These are phyloP conservation scores for Ptychodera flava DNA, from an alignment of 35 echinoderm and acorn worm genomes.

Conservation along the genomic window DNA sequence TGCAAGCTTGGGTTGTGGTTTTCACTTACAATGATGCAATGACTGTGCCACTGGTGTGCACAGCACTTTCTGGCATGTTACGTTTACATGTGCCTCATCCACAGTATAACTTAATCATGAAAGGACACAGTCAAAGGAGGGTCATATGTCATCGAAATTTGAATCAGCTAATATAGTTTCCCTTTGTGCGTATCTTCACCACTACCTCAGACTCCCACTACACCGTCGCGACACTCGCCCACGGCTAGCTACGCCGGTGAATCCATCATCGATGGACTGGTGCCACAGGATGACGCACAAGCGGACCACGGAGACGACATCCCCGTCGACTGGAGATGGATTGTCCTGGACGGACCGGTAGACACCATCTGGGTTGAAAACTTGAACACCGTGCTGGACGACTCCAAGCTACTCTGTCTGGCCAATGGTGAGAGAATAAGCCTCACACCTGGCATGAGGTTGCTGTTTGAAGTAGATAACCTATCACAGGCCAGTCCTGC, in stretches of 20 bases:
- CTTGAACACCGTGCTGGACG: constrained; percentile 87
- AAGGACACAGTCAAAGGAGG: too few species aligned
- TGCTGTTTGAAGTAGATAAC: constrained; percentile 97
- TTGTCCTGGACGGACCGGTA: constrained; percentile 89
- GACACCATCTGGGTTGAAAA: constrained; percentile 99
- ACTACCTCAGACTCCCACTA: constrained; percentile 23
- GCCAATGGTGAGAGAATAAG: constrained; percentile 94
- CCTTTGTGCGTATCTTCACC: too few species aligned
- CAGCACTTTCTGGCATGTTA: too few species aligned
- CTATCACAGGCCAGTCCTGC: constrained; percentile 94
- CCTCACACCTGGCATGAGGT: constrained; percentile 75
- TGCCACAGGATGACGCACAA: neutral
- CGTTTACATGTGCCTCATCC: too few species aligned
- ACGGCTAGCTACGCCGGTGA: neutral
- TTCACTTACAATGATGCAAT: too few species aligned
- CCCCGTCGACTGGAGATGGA: constrained; percentile 87
- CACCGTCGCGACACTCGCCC: neutral
- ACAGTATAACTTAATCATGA: too few species aligned
- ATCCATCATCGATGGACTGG: constrained; percentile 13
- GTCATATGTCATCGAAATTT: too few species aligned
- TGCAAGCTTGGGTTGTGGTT: too few species aligned
- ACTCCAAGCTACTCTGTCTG: constrained; percentile 86
- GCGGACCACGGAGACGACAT: constrained; percentile 38
- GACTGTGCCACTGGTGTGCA: too few species aligned
- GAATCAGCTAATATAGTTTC: too few species aligned